Percentiles rank a stretch among this genome's conserved stretches.
Conservation (phyloP, 2,113 vertebrate species). For the Phasianus colchicus region DNA sequence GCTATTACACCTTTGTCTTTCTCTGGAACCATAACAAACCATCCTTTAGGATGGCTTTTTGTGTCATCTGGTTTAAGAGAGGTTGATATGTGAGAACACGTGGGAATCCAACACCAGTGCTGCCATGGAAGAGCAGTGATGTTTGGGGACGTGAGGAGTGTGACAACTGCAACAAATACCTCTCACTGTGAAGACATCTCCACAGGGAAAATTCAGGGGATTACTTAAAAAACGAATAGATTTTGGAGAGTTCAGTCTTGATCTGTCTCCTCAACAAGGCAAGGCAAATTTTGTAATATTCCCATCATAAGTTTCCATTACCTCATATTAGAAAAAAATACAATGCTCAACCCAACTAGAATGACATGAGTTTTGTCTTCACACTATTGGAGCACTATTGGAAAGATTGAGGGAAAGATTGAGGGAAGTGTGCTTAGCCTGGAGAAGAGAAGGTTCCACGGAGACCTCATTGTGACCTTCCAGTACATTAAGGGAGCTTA, state of each 20-base stretch:
- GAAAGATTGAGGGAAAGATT: too few species aligned
- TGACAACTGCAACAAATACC: background rate
- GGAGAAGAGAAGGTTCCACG: too few species aligned
- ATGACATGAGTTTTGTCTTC: background rate
- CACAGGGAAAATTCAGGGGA: background rate
- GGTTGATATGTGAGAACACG: background rate
- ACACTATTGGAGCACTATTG: background rate
- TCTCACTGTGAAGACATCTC: background rate
- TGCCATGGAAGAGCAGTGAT: background rate
- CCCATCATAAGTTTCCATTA: background rate
- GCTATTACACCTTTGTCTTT: background rate
- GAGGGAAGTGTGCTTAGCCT: too few species aligned
- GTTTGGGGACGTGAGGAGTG: background rate
- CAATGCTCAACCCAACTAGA: background rate
- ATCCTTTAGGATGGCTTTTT: background rate
- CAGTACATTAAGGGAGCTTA: too few species aligned
- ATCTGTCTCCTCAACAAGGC: background rate
- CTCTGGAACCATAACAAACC: background rate
- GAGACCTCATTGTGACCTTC: too few species aligned
- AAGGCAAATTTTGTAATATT: background rate
- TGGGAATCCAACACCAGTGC: background rate
- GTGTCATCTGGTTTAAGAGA: background rate
- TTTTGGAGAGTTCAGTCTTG: background rate
- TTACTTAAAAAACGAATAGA: background rate
- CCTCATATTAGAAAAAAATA: background rate